A percentile compares a stretch with the other conserved stretches of the same genome.
phyloP scores from a whole-genome alignment of 2,888 invertebrate species.

The Ceramica pisi region DNA sequence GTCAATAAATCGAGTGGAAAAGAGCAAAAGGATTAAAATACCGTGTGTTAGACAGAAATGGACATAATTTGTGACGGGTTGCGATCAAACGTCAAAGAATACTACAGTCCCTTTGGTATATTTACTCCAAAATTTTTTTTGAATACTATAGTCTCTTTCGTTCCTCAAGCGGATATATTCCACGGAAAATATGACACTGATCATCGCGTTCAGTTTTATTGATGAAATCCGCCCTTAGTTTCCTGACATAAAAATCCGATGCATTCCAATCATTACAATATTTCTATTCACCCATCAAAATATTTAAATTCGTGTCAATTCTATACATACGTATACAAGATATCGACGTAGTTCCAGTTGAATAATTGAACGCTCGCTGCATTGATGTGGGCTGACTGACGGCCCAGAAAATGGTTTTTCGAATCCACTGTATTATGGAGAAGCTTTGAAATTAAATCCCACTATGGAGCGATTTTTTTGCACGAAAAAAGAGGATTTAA shows the following conservation, averaged over 20 bases:
- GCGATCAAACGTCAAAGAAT: no score
- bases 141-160: no score
- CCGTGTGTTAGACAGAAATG: no score
- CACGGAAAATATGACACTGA: no score
- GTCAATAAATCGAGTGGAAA: no score
- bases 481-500: slow-evolving; percentile 20
- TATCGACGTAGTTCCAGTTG: slow-evolving; percentile 48
- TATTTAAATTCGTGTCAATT: slow-evolving; percentile 56
- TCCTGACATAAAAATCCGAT: slow-evolving; percentile 5
- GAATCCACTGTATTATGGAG: slow-evolving; percentile 55
- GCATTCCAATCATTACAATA: slow-evolving; percentile 36
- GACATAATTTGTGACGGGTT: no score
- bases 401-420: slow-evolving; percentile 64
- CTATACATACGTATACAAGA: slow-evolving; percentile 27
- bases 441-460: slow-evolving; percentile 54
- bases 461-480: slow-evolving; percentile 32
- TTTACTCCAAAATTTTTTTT: no score
- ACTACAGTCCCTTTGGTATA: no score
- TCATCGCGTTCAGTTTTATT: no score
- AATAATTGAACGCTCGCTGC: slow-evolving; percentile 62
- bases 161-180: no score
- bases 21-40: no score
- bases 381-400: slow-evolving; percentile 61
- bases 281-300: slow-evolving; percentile 44
- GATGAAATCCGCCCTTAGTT: background rate